A percentile compares a stretch with the other conserved stretches of the same genome.
phyloP scores from a whole-genome alignment of 2,113 vertebrate species.

The Otus sunia region DNA sequence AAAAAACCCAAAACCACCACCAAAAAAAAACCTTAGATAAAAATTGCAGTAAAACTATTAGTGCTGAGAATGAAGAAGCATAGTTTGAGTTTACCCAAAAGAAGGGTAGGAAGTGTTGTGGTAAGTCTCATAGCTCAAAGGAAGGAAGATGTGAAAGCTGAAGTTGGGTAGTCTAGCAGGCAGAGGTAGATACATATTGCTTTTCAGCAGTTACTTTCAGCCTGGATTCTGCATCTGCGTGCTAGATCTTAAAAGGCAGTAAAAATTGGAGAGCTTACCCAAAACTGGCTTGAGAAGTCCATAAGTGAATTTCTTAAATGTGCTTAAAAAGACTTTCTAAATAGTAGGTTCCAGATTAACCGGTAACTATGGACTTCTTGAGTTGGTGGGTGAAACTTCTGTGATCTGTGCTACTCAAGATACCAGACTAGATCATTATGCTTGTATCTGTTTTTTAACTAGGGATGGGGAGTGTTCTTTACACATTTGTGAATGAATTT shows the following conservation, averaged over 20 bases:
- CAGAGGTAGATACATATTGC: not conserved
- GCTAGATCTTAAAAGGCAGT: not conserved
- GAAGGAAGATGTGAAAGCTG: not conserved
- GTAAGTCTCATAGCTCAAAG: not conserved
- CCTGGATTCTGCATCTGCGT: not conserved
- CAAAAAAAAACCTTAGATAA: not conserved
- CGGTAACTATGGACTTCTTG: not conserved
- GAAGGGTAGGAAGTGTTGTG: not conserved
- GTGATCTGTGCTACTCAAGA: not conserved
- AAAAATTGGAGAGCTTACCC: not conserved
- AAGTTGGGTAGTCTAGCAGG: not conserved
- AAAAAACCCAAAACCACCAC: not conserved
- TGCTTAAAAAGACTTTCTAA: not conserved
- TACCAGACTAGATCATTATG: not conserved
- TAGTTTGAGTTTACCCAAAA: not conserved
- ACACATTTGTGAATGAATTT: not conserved
- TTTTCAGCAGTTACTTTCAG: not conserved
- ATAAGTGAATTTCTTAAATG: not conserved
- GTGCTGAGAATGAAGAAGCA: not conserved
- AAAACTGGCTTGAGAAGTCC: not conserved
- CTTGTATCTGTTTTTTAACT: not conserved
- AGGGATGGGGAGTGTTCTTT: not conserved
- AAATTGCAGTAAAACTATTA: not conserved
- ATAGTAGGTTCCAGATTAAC: not conserved
- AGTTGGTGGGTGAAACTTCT: not conserved